Evolutionary conservation across 2,888 invertebrate genomes (phyloP), one percentile per base, ranked within the genome.

Genomic region (Tanytarsus gracilentus): DNA sequence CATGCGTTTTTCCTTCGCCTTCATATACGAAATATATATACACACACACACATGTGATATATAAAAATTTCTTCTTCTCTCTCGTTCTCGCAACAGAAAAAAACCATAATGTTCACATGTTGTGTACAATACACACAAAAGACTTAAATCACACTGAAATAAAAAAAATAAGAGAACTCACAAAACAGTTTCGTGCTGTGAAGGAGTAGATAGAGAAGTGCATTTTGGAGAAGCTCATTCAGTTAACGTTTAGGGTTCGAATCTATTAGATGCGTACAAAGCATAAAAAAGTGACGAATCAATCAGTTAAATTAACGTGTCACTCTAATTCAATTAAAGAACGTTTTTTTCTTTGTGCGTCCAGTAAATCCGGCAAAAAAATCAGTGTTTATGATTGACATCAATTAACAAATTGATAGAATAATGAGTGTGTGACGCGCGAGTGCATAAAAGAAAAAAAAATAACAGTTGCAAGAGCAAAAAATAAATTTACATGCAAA

Each of bases 201-300:
- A 23, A 55, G 55, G 27, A 55, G 55, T 25, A 49, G 52, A 55
- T 33, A 40, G 55, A 55, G 40, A 40, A 33, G 40, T 55, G 55
- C 55, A 55, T 55, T 55, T 51, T 51, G 36, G 55, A 39, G 55
- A 55, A 53, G 40, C 21, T 26, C n/a, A 14, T 39, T 55, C 55
- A 55, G 55, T 55, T 30, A 55, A 25, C n/a, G 25, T 16, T 39
- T 55, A 55, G 55, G 55, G 55, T 40, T 55, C 40, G 55, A 40
- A 26, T 18, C 14, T 14, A 33, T 16, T 40, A 55, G 55, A 55
- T 55, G 55, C 55, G 55, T 55, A 40, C 6, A n/a, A 23, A 18
- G 9, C 7, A 44, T 44, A 23, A 33, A 6, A 33, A 14, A 3
- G 14, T n/a, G n/a, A 33, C 36, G 36, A 36, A 36, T 36, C 36